Evolutionary conservation across 2,113 vertebrate species (phyloP).

Genomic region (Muntiacus muntjak): DNA sequence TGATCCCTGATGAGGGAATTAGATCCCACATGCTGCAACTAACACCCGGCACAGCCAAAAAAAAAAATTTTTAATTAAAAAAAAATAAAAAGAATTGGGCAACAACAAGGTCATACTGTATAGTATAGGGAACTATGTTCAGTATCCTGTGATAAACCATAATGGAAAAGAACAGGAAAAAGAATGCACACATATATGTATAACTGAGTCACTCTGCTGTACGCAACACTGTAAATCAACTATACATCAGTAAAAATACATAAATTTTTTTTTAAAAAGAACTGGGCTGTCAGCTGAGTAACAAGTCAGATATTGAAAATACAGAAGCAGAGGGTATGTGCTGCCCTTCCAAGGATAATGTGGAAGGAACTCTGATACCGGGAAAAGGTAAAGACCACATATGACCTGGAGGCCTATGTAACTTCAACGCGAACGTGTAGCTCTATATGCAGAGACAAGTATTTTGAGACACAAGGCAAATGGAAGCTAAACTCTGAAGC

Average conservation of each 20-base stretch:
- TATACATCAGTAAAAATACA: not conserved
- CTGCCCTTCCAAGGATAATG: not conserved
- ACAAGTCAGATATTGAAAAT: not conserved
- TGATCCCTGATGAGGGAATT: not conserved
- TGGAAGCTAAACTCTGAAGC: not conserved
- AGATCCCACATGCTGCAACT: not conserved
- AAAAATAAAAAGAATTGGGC: not conserved
- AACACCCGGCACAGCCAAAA: not conserved
- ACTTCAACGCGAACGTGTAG: not conserved
- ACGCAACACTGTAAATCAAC: not conserved
- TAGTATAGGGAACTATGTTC: not conserved
- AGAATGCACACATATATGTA: not conserved
- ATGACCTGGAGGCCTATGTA: not conserved
- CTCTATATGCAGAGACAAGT: not conserved
- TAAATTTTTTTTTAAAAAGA: not conserved
- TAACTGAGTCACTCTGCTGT: not conserved
- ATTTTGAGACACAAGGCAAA: not conserved
- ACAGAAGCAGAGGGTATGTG: not conserved
- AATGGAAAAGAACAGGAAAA: not conserved
- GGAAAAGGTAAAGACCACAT: not conserved
- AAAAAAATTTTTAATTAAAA: not conserved
- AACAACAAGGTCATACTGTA: not conserved
- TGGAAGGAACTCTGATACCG: not conserved
- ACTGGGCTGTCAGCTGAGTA: not conserved
- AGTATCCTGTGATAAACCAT: not conserved